Evolutionary conservation across 2,797 vertebrate species (phyloP).

Genomic region (Crocidura indochinensis): DNA sequence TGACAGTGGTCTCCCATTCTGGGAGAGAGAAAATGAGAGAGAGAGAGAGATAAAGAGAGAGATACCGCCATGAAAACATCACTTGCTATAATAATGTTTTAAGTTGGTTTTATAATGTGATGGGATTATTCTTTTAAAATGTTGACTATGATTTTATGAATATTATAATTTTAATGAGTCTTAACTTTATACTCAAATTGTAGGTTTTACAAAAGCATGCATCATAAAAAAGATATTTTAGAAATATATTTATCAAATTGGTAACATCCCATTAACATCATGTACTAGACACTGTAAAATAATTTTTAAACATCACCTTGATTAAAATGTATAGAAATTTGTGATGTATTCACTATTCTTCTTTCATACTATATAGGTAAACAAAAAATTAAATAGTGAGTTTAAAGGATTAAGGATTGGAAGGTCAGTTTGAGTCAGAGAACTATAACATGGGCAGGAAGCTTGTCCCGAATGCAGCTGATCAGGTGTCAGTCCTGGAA

Average conservation of each 20-base stretch:
- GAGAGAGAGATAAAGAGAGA: not conserved
- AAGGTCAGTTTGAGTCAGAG: not conserved
- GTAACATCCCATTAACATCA: not conserved
- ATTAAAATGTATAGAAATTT: not conserved
- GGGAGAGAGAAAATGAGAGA: too few species aligned
- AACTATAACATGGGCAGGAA: too few species aligned
- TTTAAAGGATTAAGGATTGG: not conserved
- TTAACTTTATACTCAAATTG: not conserved
- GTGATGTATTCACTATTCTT: not conserved
- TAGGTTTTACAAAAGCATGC: not conserved
- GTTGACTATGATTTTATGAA: not conserved
- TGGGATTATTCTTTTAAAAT: not conserved
- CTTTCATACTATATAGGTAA: not conserved
- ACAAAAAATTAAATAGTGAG: not conserved
- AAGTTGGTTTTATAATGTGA: not conserved
- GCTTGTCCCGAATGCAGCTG: too few species aligned
- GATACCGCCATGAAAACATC: not conserved
- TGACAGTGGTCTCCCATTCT: too few species aligned
- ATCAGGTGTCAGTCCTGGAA: too few species aligned
- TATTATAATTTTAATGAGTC: not conserved
- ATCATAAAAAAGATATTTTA: not conserved
- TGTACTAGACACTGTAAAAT: not conserved
- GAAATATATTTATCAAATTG: too few species aligned
- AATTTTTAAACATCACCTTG: not conserved
- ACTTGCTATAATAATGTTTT: not conserved